These are phyloP conservation scores for Triops longicaudatus DNA, from an alignment of 1,140 invertebrate species.

Conservation along the genomic window DNA sequence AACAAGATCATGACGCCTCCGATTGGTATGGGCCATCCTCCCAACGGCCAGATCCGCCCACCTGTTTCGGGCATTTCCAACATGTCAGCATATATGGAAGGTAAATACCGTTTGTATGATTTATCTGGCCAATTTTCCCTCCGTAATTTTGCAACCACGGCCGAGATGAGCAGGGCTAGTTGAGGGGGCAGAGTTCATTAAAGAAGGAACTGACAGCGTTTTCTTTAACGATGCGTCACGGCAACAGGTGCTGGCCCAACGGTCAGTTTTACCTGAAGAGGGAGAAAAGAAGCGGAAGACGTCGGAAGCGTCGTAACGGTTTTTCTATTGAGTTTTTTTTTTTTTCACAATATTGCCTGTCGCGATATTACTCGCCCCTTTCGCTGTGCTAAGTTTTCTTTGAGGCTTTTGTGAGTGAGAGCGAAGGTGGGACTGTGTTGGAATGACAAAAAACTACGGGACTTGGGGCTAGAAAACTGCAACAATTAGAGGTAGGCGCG, in stretches of 20 bases:
- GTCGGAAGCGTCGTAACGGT: conserved; percentile 13
- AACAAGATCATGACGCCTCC: conserved; percentile 22
- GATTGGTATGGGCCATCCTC: neutral
- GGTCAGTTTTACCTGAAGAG: neutral
- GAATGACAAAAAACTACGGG: neutral
- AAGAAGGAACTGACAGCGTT: neutral
- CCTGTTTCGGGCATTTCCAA: conserved; percentile 26
- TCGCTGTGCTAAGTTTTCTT: neutral
- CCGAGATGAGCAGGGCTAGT: neutral
- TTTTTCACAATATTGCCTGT: neutral
- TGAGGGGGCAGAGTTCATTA: neutral
- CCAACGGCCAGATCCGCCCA: conserved; percentile 15
- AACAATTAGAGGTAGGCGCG: neutral
- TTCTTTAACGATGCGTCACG: neutral
- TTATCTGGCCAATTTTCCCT: too few species aligned
- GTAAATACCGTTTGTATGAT: neutral
- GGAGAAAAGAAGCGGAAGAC: neutral
- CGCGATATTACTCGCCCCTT: neutral
- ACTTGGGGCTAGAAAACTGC: neutral
- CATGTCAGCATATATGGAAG: conserved; percentile 29
- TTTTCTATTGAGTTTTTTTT: neutral
- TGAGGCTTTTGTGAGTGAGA: neutral
- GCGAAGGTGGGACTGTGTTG: neutral
- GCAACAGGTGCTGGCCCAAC: neutral
- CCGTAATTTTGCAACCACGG: neutral